A percentile compares a stretch with the other conserved stretches of the same genome.
Evolutionary conservation across 2,888 invertebrate genomes (phyloP).

Genomic region (Acanthococcus lagerstroemiae): DNA sequence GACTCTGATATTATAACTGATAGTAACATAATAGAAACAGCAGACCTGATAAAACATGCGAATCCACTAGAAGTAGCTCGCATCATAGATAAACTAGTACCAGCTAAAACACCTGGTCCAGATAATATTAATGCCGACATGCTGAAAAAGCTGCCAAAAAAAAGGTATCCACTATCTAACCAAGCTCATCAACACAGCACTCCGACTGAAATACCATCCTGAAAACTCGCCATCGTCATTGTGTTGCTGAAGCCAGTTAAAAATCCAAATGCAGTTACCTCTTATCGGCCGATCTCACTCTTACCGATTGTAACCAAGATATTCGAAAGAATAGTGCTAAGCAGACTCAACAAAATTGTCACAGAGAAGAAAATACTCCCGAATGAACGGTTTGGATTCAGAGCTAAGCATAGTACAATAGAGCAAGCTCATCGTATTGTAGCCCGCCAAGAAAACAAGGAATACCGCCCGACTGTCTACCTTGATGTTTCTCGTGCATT

Average conservation of each 20-base stretch:
- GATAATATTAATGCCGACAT: neutral
- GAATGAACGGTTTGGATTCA: constrained; percentile 8
- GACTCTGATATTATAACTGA: neutral
- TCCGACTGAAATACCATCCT: neutral
- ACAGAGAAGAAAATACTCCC: constrained; percentile 7
- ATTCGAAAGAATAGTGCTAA: constrained; percentile 19
- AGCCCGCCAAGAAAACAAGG: neutral
- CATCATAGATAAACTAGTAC: neutral
- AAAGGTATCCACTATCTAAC: neutral
- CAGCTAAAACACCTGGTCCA: neutral
- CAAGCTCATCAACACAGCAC: too few relatives aligned
- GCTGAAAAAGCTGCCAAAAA: neutral
- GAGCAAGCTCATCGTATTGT: constrained; percentile 2
- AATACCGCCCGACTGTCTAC: neutral
- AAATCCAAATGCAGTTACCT: neutral
- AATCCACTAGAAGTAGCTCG: neutral
- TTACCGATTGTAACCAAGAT: constrained; percentile 4
- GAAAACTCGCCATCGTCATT: neutral
- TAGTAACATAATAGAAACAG: neutral
- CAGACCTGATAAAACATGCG: neutral
- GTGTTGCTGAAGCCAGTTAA: constrained; percentile 6
- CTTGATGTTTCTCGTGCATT: too few relatives aligned
- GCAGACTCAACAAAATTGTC: neutral
- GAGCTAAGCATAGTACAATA: too few relatives aligned
- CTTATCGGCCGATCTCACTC: constrained; percentile 14